Conservation (phyloP, 2,888 invertebrate genomes). For the Saturnia pavonia region DNA sequence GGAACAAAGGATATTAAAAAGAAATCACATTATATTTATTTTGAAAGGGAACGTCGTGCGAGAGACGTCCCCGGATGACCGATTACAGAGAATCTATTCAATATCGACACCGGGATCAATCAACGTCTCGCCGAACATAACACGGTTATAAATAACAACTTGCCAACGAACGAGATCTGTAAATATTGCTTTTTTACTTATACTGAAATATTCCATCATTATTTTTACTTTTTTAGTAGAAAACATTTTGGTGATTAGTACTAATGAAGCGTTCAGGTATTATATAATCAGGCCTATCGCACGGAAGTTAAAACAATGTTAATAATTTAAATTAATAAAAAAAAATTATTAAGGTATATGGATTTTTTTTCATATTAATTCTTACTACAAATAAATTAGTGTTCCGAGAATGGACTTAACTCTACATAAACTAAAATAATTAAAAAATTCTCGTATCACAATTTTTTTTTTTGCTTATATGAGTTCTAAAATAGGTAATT, state of each 20-base stretch:
- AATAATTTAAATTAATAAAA: no score
- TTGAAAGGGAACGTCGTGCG: constrained; percentile 16
- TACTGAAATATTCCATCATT: constrained; percentile 3
- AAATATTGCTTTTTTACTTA: constrained; percentile 12
- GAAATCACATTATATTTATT: constrained; percentile 14
- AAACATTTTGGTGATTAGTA: neutral
- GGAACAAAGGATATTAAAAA: constrained; percentile 8
- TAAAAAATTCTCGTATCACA: no score
- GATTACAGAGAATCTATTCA: constrained; percentile 19
- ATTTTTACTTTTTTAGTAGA: neutral
- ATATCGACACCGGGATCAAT: constrained; percentile 21
- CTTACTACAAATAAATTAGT: no score
- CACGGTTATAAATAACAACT: constrained; percentile 20
- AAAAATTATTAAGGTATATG: no score
- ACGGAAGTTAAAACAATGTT: no score
- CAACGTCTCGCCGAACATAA: constrained; percentile 19
- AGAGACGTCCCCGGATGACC: constrained; percentile 17
- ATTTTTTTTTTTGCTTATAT: no score
- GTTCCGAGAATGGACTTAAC: no score
- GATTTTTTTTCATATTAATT: no score
- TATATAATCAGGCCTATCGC: no score
- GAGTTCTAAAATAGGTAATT: no score
- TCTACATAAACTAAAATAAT: no score
- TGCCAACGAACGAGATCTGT: constrained; percentile 12
- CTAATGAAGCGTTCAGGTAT: neutral